Base-by-base conservation (phyloP, 2,888 invertebrate genomes). In the Cistogaster globosa region DNA sequence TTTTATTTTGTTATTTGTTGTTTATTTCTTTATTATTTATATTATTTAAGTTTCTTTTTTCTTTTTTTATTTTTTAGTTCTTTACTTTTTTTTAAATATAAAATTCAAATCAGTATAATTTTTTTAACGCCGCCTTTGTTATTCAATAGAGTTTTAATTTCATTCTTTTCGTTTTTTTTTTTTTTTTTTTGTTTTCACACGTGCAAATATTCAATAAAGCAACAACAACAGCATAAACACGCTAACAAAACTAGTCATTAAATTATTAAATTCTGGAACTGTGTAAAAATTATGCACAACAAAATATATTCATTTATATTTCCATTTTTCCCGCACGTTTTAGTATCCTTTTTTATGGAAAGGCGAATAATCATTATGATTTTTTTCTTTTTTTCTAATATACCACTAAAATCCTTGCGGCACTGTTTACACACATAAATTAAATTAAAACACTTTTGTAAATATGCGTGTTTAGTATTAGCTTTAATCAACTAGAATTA, bases 401-500 rank as follows among this genome's bases (percentile, higher is more conserved):
- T 57, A 32, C n/a, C 18, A 63, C 22, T 18, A 12, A 67, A 58
- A 76, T 60, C 68, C 38, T 60, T 55, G 36, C 12, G 42, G 4
- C 5, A 20, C 12, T 67, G 4, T 26, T 26, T 26, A 26, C 4
- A 18, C 20, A 20, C 16, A 9, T 20, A 69, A 57, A 18, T 57
- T 48, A 5, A 32, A 69, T 69, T 36, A 55, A 75, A 82, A 57
- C 68, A 75, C 48, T 42, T 75, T 75, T 36, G 36, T 51, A 60
- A 58, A 83, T 71, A 82, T 82, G 85, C 82, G 85, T 82, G 85
- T 75, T 75, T 45, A 51, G 51, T 48, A 62, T 71, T 58, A 60
- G 42, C 63, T 82, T 82, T 79, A 85, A 82, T 85, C 78, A 85
- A 78, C 63, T 78, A 51, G 74, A 75, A 78, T 75, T 63, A 42